Conservation (phyloP, 2,888 invertebrate genomes). For the Sericinus montela region DNA sequence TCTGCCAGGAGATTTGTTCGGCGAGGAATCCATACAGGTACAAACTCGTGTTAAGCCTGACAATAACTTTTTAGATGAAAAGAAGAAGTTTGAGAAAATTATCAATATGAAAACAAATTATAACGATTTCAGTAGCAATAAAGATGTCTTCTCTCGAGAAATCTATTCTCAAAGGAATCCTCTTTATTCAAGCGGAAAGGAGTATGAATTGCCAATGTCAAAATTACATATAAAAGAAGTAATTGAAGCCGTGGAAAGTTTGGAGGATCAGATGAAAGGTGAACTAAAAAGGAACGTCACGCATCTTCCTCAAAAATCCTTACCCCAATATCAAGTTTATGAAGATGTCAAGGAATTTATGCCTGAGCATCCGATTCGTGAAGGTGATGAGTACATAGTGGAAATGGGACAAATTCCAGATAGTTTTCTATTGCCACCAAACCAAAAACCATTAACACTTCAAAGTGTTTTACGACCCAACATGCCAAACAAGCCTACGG, state of each 20-base stretch:
- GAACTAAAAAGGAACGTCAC: slow-evolving; percentile 44
- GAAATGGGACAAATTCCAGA: slow-evolving; percentile 51
- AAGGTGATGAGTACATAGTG: slow-evolving; percentile 59
- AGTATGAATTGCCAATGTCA: slow-evolving; percentile 68
- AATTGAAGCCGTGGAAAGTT: slow-evolving; percentile 62
- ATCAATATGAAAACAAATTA: slow-evolving; percentile 70
- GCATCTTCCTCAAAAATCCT: slow-evolving; percentile 25
- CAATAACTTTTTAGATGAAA: slow-evolving; percentile 71
- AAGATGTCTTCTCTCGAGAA: slow-evolving; percentile 49
- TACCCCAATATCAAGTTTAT: slow-evolving; percentile 55
- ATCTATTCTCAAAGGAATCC: slow-evolving; percentile 40
- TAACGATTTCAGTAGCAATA: slow-evolving; percentile 73
- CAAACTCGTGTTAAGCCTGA: slow-evolving; percentile 81
- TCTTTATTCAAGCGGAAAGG: slow-evolving; percentile 42
- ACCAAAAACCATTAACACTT: slow-evolving; percentile 64
- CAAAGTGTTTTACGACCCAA: slow-evolving; percentile 65
- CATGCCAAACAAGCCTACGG: slow-evolving; percentile 42
- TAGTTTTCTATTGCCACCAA: slow-evolving; percentile 53
- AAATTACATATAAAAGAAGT: slow-evolving; percentile 65
- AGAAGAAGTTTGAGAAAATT: slow-evolving; percentile 63
- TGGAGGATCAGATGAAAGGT: slow-evolving; percentile 58
- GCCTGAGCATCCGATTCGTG: slow-evolving; percentile 55
- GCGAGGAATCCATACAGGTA: slow-evolving; percentile 82
- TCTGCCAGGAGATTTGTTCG: slow-evolving; percentile 53
- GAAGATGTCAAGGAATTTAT: slow-evolving; percentile 55